Conservation (phyloP, 2,113 vertebrate genomes). For the Hypomesus transpacificus region DNA sequence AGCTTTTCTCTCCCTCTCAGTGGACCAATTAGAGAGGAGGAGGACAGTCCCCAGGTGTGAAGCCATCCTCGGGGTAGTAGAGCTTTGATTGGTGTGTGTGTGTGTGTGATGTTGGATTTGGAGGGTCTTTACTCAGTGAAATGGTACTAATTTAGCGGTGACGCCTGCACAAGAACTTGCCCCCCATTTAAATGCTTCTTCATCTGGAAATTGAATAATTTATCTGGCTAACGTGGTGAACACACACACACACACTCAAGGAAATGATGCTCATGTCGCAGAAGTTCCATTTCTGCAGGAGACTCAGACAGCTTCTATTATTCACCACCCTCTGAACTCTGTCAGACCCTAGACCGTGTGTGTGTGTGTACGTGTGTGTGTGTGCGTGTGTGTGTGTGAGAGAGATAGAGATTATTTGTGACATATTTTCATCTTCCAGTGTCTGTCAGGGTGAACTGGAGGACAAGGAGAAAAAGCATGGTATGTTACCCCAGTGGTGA, state of each 20-base stretch:
- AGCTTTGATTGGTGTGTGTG: conserved; percentile 50
- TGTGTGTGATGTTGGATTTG: neutral
- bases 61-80: conserved; percentile 58
- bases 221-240: neutral
- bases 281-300: conserved; percentile 51
- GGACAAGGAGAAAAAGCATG: conserved; percentile 53
- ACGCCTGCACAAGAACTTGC: too few relatives aligned
- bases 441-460: conserved; percentile 63
- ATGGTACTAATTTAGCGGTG: neutral
- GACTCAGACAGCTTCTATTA: conserved; percentile 61
- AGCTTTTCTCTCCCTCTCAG: conserved; percentile 66
- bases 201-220: neutral
- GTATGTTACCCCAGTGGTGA: conserved; percentile 40
- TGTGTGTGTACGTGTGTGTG: conserved; percentile 56
- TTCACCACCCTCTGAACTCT: conserved; percentile 71
- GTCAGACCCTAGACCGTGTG: conserved; percentile 58
- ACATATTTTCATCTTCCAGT: conserved; percentile 65
- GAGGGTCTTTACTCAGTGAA: neutral
- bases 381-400: conserved; percentile 41
- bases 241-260: conserved; percentile 6
- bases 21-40: conserved; percentile 69
- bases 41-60: conserved; percentile 64
- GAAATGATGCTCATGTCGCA: conserved; percentile 56
- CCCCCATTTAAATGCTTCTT: too few relatives aligned
- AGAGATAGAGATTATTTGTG: conserved; percentile 46